phyloP scores from a whole-genome alignment of 2,113 vertebrate species.

The Reinhardtius hippoglossoides region DNA sequence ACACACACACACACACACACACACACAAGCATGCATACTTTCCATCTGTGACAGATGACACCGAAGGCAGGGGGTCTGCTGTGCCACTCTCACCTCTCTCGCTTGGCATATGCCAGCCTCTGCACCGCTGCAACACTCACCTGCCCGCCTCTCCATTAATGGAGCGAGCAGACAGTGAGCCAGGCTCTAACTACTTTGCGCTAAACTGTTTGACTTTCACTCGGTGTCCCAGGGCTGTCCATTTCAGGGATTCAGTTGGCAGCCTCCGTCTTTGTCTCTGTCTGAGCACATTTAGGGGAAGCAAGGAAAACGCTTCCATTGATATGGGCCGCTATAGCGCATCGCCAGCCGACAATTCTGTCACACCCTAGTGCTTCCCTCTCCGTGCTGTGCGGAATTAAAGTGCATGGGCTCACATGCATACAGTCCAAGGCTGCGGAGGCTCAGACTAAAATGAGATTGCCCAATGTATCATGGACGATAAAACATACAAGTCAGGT shows the following conservation, averaged over 20 bases:
- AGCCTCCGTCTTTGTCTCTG: constrained; percentile 67
- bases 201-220: constrained; percentile 65
- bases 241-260: constrained; percentile 60
- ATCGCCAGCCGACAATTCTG: constrained; percentile 38
- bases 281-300: constrained; percentile 65
- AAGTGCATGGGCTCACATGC: constrained; percentile 36
- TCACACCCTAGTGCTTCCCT: constrained; percentile 52
- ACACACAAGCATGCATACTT: background rate
- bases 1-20: constrained; percentile 18
- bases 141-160: constrained; percentile 44
- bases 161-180: constrained; percentile 20
- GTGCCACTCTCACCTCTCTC: constrained; percentile 44
- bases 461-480: constrained; percentile 5
- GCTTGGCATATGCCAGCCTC: constrained; percentile 46
- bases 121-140: constrained; percentile 61
- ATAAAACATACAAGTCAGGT: background rate
- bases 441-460: background rate
- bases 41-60: constrained; percentile 69
- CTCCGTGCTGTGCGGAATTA: constrained; percentile 41
- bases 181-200: constrained; percentile 35
- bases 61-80: constrained; percentile 57
- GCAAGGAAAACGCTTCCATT: constrained; percentile 58
- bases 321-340: constrained; percentile 43
- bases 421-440: constrained; percentile 22
- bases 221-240: constrained; percentile 53